A percentile compares a stretch with the other conserved stretches of the same genome.
These are phyloP conservation scores for Pollenia angustigena DNA, from an alignment of 2,888 invertebrate species.

Conservation along the genomic window DNA sequence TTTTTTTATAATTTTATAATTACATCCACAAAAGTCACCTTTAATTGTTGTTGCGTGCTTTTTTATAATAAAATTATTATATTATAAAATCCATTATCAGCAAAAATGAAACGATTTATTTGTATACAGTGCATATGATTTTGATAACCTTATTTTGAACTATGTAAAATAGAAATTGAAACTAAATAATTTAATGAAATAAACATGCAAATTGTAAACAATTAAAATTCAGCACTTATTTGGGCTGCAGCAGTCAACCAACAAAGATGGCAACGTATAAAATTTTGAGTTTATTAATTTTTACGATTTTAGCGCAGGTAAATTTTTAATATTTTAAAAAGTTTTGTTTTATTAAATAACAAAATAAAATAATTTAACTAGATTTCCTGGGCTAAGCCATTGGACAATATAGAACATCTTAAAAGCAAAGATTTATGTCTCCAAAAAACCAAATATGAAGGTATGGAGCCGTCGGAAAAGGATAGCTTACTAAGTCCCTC, in stretches of 20 bases:
- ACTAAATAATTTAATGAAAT: not conserved
- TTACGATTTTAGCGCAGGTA: constrained; percentile 16
- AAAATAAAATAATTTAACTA: too few species aligned
- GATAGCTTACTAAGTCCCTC: constrained; percentile 31
- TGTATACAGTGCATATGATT: not conserved
- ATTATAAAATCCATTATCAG: too few species aligned
- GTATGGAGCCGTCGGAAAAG: constrained; percentile 1
- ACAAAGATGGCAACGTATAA: constrained; percentile 16
- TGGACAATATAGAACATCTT: not conserved
- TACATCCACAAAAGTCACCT: too few species aligned
- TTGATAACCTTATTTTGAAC: constrained; percentile 2
- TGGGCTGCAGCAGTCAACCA: not conserved
- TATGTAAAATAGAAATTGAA: constrained; percentile 32
- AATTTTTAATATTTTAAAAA: too few species aligned
- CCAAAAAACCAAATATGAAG: constrained; percentile 21
- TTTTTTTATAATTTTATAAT: too few species aligned
- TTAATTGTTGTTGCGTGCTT: too few species aligned
- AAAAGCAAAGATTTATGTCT: constrained; percentile 32
- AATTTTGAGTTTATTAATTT: constrained; percentile 23
- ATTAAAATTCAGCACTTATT: constrained; percentile 4
- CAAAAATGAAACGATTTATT: not conserved
- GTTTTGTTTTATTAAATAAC: too few species aligned
- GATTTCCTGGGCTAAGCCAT: constrained; percentile 18
- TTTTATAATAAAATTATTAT: too few species aligned
- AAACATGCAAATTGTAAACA: not conserved